A percentile compares a stretch with the other conserved stretches of the same genome.
These are phyloP conservation scores for Sus cebifrons DNA, from an alignment of 2,797 vertebrate genomes.

Conservation along the genomic window DNA sequence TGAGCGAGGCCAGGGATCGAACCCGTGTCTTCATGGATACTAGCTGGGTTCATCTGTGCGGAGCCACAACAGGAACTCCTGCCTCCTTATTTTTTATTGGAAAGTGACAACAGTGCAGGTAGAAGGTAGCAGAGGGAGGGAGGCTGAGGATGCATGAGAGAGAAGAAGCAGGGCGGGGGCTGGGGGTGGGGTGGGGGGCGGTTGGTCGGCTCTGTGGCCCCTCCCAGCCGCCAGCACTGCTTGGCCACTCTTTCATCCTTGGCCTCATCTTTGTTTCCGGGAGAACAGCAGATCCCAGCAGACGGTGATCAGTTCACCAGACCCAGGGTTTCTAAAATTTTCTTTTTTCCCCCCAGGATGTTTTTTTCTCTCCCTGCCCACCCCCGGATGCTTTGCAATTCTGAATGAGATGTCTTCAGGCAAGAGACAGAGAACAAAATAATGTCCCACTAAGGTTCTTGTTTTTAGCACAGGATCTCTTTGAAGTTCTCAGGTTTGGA, in stretches of 20 bases:
- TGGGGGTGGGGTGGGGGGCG: too few relatives aligned
- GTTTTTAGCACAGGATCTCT: background rate
- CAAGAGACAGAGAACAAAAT: background rate
- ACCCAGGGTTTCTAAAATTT: background rate
- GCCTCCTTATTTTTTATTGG: background rate
- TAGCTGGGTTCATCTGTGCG: too few relatives aligned
- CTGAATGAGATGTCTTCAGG: background rate
- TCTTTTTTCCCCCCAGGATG: background rate
- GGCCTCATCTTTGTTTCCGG: background rate
- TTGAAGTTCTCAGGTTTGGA: background rate
- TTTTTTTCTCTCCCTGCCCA: too few relatives aligned
- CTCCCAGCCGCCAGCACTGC: background rate
- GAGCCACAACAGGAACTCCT: too few relatives aligned
- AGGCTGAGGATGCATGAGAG: accelerated
- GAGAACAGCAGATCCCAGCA: background rate
- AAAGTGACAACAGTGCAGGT: background rate
- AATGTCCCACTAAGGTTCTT: background rate
- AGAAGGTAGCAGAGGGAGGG: background rate
- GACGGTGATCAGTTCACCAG: background rate
- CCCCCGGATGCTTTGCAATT: background rate
- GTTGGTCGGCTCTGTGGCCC: background rate
- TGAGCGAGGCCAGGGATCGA: too few relatives aligned
- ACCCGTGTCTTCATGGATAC: too few relatives aligned
- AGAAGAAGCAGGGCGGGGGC: background rate
- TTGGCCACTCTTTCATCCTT: background rate